A percentile compares a stretch with the other conserved stretches of the same genome.
phyloP scores from a whole-genome alignment of 2,113 vertebrate genomes.

The Carettochelys insculpta region DNA sequence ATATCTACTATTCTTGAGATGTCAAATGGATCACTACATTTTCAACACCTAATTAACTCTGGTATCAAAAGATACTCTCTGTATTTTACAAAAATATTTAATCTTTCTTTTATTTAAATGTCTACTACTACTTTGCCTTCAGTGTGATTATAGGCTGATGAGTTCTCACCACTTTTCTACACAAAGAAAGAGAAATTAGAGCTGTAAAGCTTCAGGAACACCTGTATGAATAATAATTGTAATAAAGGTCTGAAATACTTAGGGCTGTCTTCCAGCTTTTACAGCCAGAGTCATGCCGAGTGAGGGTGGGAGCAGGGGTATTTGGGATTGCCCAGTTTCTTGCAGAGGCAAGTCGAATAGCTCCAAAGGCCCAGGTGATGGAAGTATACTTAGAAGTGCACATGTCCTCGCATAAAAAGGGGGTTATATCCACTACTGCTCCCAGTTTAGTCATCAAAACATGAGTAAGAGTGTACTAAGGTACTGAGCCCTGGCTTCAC shows the following conservation, averaged over 20 bases:
- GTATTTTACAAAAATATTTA: constrained; percentile 7
- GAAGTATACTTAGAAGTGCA: fast-evolving
- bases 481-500: background rate
- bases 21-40: constrained; percentile 17
- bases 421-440: background rate
- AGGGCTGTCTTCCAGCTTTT: background rate
- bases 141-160: background rate
- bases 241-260: background rate
- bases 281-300: background rate
- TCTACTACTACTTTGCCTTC: background rate
- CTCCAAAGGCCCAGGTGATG: fast-evolving
- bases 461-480: background rate
- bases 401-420: background rate
- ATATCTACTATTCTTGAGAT: background rate
- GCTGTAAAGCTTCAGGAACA: background rate
- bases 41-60: constrained; percentile 35
- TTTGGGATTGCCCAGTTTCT: background rate
- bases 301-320: background rate
- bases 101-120: constrained; percentile 19
- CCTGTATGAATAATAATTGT: background rate
- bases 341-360: background rate
- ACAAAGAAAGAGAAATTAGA: background rate
- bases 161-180: background rate
- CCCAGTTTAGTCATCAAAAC: background rate
- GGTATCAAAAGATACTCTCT: background rate